Evolutionary conservation across 1,140 invertebrate species (phyloP).

Genomic region (Cyclina sinensis): DNA sequence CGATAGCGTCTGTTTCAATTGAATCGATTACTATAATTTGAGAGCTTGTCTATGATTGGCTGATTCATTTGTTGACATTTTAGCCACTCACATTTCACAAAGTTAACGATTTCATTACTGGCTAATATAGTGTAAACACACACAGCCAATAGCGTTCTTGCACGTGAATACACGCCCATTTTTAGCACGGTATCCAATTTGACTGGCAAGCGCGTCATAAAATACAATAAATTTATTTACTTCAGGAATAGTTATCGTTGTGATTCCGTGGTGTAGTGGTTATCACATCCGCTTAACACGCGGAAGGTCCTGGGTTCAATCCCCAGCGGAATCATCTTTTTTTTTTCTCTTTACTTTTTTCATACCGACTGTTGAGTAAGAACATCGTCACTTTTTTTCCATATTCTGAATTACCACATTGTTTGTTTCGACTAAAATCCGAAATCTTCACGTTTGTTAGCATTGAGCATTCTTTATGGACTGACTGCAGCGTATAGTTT

Average conservation of each 20-base stretch:
- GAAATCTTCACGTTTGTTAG: too few species aligned
- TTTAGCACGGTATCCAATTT: background rate
- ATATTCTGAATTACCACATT: too few species aligned
- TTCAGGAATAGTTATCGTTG: too few species aligned
- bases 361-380: too few species aligned
- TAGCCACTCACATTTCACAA: background rate
- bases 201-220: background rate
- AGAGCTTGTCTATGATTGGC: background rate
- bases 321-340: slow-evolving; percentile 56
- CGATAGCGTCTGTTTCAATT: slow-evolving; percentile 19
- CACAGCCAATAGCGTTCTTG: background rate
- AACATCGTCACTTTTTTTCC: too few species aligned
- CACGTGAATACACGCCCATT: slow-evolving; percentile 44
- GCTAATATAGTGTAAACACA: background rate
- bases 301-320: slow-evolving; percentile 82
- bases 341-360: slow-evolving; percentile 8
- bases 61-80: background rate
- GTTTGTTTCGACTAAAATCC: too few species aligned
- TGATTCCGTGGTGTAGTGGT: slow-evolving; percentile 82
- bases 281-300: slow-evolving; percentile 83
- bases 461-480: too few species aligned
- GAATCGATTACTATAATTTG: slow-evolving; percentile 28
- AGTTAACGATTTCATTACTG: slow-evolving; percentile 1
- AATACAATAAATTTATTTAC: too few species aligned
- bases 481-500: too few species aligned